Evolutionary conservation across 2,113 vertebrate species (phyloP).

Genomic region (Colossoma macropomum): DNA sequence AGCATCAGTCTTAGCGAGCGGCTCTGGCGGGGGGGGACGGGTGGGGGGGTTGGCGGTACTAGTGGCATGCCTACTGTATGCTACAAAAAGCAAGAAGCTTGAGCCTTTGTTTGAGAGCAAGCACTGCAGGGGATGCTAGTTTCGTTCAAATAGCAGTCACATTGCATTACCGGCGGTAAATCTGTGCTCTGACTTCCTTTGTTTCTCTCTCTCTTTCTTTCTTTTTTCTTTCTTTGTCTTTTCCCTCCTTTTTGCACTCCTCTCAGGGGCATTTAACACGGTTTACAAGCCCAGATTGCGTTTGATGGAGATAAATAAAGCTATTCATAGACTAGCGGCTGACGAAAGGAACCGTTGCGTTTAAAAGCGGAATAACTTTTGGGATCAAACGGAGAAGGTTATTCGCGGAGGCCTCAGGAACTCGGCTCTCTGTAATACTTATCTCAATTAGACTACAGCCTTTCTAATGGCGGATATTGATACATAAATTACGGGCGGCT

Average conservation of each 20-base stretch:
- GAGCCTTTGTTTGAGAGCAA: background rate
- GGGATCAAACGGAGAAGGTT: constrained; percentile 29
- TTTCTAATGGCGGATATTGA: constrained; percentile 29
- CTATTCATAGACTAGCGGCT: background rate
- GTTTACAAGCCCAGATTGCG: background rate
- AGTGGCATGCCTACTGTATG: background rate
- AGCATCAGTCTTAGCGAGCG: constrained; percentile 70
- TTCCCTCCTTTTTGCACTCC: background rate
- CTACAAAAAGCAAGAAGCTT: background rate
- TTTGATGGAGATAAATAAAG: constrained; percentile 16
- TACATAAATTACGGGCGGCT: constrained; percentile 37
- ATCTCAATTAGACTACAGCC: constrained; percentile 34
- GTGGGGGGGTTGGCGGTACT: background rate
- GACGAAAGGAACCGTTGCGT: background rate
- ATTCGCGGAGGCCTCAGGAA: background rate
- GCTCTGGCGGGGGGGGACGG: background rate
- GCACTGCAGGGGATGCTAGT: background rate
- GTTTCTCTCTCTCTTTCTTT: background rate
- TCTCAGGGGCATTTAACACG: background rate
- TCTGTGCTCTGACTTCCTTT: too few relatives aligned
- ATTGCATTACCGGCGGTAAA: background rate
- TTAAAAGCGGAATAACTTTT: constrained; percentile 7
- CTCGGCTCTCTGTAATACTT: constrained; percentile 1
- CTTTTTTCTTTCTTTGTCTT: background rate
- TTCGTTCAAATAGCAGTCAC: background rate